These are phyloP conservation scores for Cecidostiba fungosa DNA, from an alignment of 2,888 invertebrate genomes.

Conservation along the genomic window DNA sequence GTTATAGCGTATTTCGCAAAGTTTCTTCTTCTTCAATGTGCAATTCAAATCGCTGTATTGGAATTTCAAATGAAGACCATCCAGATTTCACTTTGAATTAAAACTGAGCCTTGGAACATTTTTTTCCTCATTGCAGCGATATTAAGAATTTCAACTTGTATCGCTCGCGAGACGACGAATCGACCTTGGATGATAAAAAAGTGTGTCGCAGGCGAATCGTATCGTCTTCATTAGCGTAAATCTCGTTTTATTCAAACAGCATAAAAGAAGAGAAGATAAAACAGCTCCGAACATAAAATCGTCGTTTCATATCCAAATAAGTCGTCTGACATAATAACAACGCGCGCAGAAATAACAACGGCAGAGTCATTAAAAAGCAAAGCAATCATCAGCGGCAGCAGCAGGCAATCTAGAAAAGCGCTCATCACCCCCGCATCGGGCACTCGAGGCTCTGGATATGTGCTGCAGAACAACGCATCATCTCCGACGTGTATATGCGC, in stretches of 20 bases:
- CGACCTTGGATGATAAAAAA: not conserved
- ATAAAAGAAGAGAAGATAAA: not conserved
- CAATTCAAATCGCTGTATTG: conserved; percentile 5
- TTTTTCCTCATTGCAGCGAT: not conserved
- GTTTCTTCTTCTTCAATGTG: conserved; percentile 19
- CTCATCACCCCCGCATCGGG: not conserved
- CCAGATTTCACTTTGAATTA: not conserved
- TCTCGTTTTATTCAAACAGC: not conserved
- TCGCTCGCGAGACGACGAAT: no score
- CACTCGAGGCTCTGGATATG: not conserved
- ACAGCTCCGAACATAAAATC: not conserved
- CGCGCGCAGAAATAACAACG: not conserved
- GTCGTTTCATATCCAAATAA: not conserved
- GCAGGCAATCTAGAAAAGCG: not conserved
- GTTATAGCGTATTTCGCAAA: conserved; percentile 12
- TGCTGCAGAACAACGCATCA: no score
- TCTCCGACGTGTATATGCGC: not conserved
- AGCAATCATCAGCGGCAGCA: not conserved
- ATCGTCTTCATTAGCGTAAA: conserved; percentile 19
- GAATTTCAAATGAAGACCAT: conserved; percentile 24
- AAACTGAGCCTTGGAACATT: not conserved
- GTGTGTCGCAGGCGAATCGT: not conserved
- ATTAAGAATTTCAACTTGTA: not conserved
- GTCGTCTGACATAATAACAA: not conserved
- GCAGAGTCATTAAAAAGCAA: conserved; percentile 1